These are phyloP conservation scores for Arrhamphus sclerolepis DNA, from an alignment of 2,797 vertebrate genomes.

Conservation along the genomic window DNA sequence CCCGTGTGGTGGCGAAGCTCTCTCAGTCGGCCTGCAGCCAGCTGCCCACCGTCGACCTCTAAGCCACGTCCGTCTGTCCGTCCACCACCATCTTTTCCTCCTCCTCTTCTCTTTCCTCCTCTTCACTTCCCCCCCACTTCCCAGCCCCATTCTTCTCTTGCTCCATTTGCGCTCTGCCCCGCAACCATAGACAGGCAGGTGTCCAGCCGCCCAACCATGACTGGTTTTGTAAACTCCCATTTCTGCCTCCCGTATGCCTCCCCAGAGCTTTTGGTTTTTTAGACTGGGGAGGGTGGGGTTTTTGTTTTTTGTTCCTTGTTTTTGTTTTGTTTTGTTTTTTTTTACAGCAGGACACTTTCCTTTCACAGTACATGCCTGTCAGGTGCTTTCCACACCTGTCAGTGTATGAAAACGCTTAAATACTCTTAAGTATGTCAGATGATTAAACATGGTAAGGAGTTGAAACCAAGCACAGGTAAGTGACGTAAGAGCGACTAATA, in stretches of 20 bases:
- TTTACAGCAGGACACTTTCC: conserved; percentile 57
- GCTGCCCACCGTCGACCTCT: conserved; percentile 87
- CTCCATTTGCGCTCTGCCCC: conserved; percentile 82
- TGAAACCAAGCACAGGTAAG: conserved; percentile 1
- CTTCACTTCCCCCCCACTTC: conserved; percentile 41
- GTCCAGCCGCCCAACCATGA: conserved; percentile 71
- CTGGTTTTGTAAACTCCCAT: conserved; percentile 67
- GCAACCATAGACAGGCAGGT: conserved; percentile 93
- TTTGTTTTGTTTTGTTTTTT: background rate
- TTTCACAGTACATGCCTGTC: conserved; percentile 48
- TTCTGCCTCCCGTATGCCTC: conserved; percentile 45
- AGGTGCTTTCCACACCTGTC: conserved; percentile 22
- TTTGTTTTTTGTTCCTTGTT: conserved; percentile 15
- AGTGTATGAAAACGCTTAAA: background rate
- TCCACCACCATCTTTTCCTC: conserved; percentile 35
- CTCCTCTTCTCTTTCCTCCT: background rate
- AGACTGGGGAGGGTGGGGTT: conserved; percentile 68
- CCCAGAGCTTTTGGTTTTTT: conserved; percentile 68
- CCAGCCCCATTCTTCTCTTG: conserved; percentile 75
- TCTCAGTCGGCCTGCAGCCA: conserved; percentile 90
- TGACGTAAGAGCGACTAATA: background rate
- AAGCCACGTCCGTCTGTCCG: conserved; percentile 75
- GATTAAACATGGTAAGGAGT: background rate
- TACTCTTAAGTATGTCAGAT: conserved; percentile 1
- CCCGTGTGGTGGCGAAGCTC: conserved; percentile 93